Base-by-base conservation (phyloP, 2,113 vertebrate genomes). In the Cygnus buccinator region DNA sequence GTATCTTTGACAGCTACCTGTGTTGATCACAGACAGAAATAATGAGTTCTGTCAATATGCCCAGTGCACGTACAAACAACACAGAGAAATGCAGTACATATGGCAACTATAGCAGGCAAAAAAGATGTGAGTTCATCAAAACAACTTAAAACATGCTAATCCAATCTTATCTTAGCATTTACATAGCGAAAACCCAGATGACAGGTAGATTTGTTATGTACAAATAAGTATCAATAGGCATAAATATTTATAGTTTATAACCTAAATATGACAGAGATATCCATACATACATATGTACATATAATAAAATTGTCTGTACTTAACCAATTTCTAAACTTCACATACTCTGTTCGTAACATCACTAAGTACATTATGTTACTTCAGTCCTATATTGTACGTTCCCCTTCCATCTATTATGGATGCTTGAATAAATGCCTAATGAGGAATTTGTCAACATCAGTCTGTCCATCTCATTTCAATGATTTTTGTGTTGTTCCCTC, bases 1-100 rank as follows among this genome's bases (percentile, higher is more conserved):
- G 46, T 61, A 73, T 89, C 48, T 86, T 83, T 91, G 91, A 82
- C 81, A 93, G 74, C 58, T 94, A 94, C 87, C 87, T 95, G 57
- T 89, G 87, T 80, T 87, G 90, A 91, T 91, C 61, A 58, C 86
- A 77, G 94, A 90, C 70, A 94, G 75, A 94, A 92, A 88, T 90
- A 93, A 92, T 41, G 65, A 92, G 33, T 73, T 84, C 68, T 96
- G 89, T 74, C 83, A 92, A 46, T 66, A 63, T 65, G 33, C 50
- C 66, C 62, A 67, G 62, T 2, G 9, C 37, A 57, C 13, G 71
- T 8, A 55, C 65, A 89, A 96, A 87, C 77, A 90, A 72, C 83
- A 77, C 23, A 37, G 31, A 54, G 44, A 79, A 87, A 90, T 44
- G 31, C 61, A 81, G 70, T 85, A 92, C 92, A 86, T 71, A 94